A percentile compares a stretch with the other conserved stretches of the same genome.
These are phyloP conservation scores for Mactromeris polynyma DNA, from an alignment of 2,888 invertebrate species.

Conservation along the genomic window DNA sequence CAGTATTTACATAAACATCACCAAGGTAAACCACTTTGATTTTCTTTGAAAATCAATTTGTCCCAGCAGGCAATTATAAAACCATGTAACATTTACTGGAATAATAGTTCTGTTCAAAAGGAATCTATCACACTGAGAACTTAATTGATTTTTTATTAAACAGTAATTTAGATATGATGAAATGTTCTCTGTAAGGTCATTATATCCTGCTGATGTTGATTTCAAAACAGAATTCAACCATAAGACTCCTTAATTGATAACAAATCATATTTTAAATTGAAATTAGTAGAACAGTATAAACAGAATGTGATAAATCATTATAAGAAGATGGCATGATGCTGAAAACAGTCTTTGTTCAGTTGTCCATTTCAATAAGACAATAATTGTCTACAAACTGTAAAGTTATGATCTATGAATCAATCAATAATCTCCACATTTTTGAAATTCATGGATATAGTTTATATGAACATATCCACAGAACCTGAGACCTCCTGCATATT, in stretches of 20 bases:
- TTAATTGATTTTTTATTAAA: conserved; percentile 12
- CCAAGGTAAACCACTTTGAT: not conserved
- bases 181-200: not conserved
- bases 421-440: too few species aligned
- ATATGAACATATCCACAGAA: too few species aligned
- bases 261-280: conserved; percentile 7
- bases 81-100: not conserved
- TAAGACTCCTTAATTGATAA: not conserved
- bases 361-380: not conserved
- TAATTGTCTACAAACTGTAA: too few species aligned
- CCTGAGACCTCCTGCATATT: too few species aligned
- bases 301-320: not conserved
- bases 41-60: conserved; percentile 19
- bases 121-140: not conserved
- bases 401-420: too few species aligned
- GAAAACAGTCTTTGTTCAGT: not conserved
- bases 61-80: conserved; percentile 5
- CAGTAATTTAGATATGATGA: not conserved
- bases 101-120: not conserved
- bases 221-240: not conserved
- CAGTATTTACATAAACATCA: not conserved
- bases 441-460: too few species aligned
- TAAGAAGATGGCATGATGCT: not conserved
- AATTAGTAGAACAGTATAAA: not conserved
- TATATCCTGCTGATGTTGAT: not conserved